These are phyloP conservation scores for Drosophila robusta DNA, from an alignment of 2,888 invertebrate genomes.

Conservation along the genomic window DNA sequence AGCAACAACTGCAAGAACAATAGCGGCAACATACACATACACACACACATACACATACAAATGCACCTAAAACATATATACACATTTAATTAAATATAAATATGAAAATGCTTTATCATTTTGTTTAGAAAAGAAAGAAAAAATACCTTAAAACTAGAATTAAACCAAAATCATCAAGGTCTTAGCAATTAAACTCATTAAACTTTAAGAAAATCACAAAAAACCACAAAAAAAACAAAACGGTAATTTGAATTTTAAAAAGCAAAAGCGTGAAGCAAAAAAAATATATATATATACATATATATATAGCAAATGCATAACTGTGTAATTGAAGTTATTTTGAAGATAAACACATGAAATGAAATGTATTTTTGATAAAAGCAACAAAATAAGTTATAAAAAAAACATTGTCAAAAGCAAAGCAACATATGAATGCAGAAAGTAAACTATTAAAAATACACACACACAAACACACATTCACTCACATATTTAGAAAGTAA, in stretches of 20 bases:
- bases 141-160: constrained; percentile 71
- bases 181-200: constrained; percentile 71
- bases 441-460: constrained; percentile 32
- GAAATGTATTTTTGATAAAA: constrained; percentile 70
- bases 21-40: constrained; percentile 16
- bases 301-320: constrained; percentile 43
- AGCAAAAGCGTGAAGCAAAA: constrained; percentile 35
- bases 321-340: constrained; percentile 44
- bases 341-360: constrained; percentile 46
- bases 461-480: constrained; percentile 13
- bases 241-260: constrained; percentile 61
- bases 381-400: constrained; percentile 35
- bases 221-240: constrained; percentile 10
- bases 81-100: constrained; percentile 18
- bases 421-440: constrained; percentile 15
- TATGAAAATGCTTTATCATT: constrained; percentile 71
- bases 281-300: constrained; percentile 5
- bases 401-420: constrained; percentile 24
- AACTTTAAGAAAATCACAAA: constrained; percentile 29
- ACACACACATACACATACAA: constrained; percentile 13
- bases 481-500: constrained; percentile 39
- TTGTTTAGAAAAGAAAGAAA: constrained; percentile 47
- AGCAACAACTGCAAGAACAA: constrained; percentile 23
- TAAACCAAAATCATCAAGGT: constrained; percentile 75
- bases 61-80: constrained; percentile 11